Conservation (phyloP, 2,888 invertebrate species). For the Epicampocera succincta region DNA sequence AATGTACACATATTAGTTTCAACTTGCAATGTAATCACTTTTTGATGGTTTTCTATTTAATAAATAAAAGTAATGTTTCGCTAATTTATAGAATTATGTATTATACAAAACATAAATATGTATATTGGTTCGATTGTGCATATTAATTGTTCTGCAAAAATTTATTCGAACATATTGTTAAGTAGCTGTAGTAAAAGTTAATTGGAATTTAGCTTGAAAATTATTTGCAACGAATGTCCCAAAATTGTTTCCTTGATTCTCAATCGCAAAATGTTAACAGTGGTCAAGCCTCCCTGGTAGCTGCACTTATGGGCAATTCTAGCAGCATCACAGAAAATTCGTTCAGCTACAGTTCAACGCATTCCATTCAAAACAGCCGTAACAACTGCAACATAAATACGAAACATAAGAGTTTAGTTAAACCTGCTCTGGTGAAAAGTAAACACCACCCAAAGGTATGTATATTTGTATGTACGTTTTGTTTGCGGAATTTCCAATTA, state of each 20-base stretch:
- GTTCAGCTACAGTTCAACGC: conserved; percentile 19
- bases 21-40: no score
- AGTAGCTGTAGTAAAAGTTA: background rate
- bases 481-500: background rate
- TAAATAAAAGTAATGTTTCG: background rate
- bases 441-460: conserved; percentile 65
- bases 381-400: conserved; percentile 24
- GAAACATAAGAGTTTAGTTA: conserved; percentile 39
- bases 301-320: conserved; percentile 40
- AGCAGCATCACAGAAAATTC: conserved; percentile 11
- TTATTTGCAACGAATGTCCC: conserved; percentile 41
- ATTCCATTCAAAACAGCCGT: conserved; percentile 46
- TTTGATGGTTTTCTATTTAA: no score
- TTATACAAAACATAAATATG: conserved; percentile 55
- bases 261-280: conserved; percentile 45
- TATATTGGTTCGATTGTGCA: conserved; percentile 42
- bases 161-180: conserved; percentile 17
- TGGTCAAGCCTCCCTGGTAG: conserved; percentile 53
- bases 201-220: background rate
- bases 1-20: background rate
- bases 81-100: conserved; percentile 57
- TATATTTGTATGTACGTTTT: conserved; percentile 29
- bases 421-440: conserved; percentile 48
- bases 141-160: conserved; percentile 16
- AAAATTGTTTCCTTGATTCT: conserved; percentile 19